Conservation (phyloP, 2,113 vertebrate genomes). For the Rhinolophus sinicus region DNA sequence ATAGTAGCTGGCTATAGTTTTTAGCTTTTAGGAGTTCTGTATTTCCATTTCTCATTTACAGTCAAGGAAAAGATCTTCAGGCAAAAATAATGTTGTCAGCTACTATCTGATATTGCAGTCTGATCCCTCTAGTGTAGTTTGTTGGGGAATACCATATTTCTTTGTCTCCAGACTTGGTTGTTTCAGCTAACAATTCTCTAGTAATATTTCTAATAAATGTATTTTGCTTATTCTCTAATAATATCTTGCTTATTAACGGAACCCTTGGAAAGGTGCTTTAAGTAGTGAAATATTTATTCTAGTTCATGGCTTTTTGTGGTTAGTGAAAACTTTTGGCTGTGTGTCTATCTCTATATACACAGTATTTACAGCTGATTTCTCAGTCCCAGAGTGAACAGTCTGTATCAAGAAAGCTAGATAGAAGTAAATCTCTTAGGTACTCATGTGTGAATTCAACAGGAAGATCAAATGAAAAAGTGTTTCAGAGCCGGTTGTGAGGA, state of each 20-base stretch:
- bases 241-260: conserved; percentile 31
- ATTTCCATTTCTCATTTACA: conserved; percentile 42
- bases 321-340: neutral
- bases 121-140: neutral
- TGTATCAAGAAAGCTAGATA: neutral
- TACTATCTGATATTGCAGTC: neutral
- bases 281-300: conserved; percentile 45
- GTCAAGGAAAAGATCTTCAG: conserved; percentile 9
- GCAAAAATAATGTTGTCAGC: neutral
- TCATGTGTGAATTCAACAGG: neutral
- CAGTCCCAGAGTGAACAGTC: neutral
- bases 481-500: neutral
- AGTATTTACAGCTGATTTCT: neutral
- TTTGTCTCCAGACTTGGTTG: conserved; percentile 48
- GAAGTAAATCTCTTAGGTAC: neutral
- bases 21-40: conserved; percentile 28
- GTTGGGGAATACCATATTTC: neutral
- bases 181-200: conserved; percentile 43
- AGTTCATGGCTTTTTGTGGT: neutral
- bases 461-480: neutral
- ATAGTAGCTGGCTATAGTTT: neutral
- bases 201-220: neutral
- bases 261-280: neutral
- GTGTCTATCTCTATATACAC: neutral
- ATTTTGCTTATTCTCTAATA: neutral